Conservation (phyloP, 2,888 invertebrate species). For the Nipponacmea schrenckii region DNA sequence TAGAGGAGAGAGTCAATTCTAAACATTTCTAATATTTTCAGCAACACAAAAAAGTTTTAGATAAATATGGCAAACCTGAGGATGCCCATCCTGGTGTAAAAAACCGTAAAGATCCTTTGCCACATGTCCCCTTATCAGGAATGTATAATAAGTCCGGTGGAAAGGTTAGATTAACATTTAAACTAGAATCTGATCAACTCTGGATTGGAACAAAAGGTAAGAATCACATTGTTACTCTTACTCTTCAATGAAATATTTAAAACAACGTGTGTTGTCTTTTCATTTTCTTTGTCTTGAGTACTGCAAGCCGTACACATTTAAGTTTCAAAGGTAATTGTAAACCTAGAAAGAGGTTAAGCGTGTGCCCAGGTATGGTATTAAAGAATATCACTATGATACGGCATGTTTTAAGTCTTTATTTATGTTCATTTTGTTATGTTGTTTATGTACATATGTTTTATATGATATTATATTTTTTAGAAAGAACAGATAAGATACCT, state of each 20-base stretch:
- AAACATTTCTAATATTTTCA: conserved; percentile 31
- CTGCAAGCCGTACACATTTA: no score
- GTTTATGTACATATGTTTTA: background rate
- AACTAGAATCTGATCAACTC: conserved; percentile 87
- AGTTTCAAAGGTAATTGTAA: no score
- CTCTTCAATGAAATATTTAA: background rate
- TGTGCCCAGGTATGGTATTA: no score
- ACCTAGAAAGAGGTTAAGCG: no score
- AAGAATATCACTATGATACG: no score
- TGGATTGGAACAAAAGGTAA: conserved; percentile 87
- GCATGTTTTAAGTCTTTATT: no score
- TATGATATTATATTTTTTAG: conserved; percentile 65
- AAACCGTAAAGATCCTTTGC: conserved; percentile 81
- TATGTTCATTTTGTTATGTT: background rate
- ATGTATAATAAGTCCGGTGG: conserved; percentile 91
- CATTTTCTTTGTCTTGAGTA: no score
- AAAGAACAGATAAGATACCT: conserved; percentile 89
- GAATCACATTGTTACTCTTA: background rate
- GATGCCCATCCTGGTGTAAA: conserved; percentile 89
- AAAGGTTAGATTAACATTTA: conserved; percentile 90
- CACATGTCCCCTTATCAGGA: conserved; percentile 83
- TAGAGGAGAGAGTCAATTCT: no score
- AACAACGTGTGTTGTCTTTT: background rate
- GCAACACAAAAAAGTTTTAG: conserved; percentile 86
- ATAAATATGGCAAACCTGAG: conserved; percentile 86